phyloP scores from a whole-genome alignment of 2,888 invertebrate genomes.

The Amphipyra berbera region DNA sequence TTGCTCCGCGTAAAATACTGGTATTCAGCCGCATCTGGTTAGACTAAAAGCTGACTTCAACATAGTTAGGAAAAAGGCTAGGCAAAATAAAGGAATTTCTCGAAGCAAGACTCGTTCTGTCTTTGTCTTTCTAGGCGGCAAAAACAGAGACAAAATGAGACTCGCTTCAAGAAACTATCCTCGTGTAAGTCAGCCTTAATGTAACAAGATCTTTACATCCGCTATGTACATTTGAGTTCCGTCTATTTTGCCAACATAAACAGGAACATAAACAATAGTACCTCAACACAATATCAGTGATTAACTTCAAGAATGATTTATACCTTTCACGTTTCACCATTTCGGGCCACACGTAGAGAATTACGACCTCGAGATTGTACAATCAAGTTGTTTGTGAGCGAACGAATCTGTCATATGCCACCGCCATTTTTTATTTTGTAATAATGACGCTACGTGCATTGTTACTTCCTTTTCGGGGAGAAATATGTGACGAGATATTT shows the following conservation, averaged over 20 bases:
- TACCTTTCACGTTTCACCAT: slow-evolving; percentile 34
- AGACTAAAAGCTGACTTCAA: too few relatives aligned
- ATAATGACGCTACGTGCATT: slow-evolving; percentile 39
- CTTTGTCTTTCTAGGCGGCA: too few relatives aligned
- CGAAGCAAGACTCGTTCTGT: too few relatives aligned
- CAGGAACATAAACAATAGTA: neutral
- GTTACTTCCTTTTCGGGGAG: slow-evolving; percentile 5
- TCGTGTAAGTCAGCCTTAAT: too few relatives aligned
- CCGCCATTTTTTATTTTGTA: slow-evolving; percentile 36
- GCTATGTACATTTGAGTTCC: too few relatives aligned
- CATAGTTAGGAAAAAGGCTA: too few relatives aligned
- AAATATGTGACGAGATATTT: neutral
- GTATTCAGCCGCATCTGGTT: too few relatives aligned
- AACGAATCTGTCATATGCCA: slow-evolving; percentile 46
- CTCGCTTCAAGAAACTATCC: too few relatives aligned
- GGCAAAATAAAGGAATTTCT: too few relatives aligned
- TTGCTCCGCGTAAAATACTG: too few relatives aligned
- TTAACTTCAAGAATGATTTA: slow-evolving; percentile 50
- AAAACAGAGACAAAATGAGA: too few relatives aligned
- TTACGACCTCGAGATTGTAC: slow-evolving; percentile 30
- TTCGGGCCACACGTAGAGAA: slow-evolving; percentile 34
- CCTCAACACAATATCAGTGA: slow-evolving; percentile 19
- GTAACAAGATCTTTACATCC: too few relatives aligned
- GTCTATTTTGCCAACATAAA: neutral
- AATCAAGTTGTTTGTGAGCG: slow-evolving; percentile 46